These are phyloP conservation scores for Neotoxoptera formosana DNA, from an alignment of 1,140 invertebrate species.

Conservation along the genomic window DNA sequence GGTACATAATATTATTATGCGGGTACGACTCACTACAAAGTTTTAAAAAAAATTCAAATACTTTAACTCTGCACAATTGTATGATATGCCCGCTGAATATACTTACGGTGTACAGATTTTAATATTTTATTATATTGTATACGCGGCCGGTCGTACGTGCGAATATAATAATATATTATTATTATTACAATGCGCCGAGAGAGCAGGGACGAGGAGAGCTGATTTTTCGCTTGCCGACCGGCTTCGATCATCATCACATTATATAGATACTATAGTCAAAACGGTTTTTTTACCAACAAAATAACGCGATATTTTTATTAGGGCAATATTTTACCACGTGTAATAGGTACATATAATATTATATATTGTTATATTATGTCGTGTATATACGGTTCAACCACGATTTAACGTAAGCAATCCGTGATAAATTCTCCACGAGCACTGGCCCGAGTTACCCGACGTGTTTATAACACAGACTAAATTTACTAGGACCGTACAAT, in stretches of 20 bases:
- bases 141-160: not conserved
- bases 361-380: not conserved
- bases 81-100: not conserved
- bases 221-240: not conserved
- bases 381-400: not conserved
- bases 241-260: not conserved
- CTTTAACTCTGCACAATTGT: not conserved
- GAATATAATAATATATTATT: not conserved
- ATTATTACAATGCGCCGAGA: not conserved
- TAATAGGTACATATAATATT: not conserved
- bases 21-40: not conserved
- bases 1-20: not conserved
- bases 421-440: not conserved
- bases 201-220: not conserved
- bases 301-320: not conserved
- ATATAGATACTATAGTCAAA: not conserved
- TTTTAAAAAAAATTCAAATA: not conserved
- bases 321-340: not conserved
- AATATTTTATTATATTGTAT: constrained; percentile 18
- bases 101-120: not conserved
- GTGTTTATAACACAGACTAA: not conserved
- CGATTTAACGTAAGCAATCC: not conserved
- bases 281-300: not conserved
- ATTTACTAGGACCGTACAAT: not conserved
- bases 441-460: not conserved